These are phyloP conservation scores for Ellobium chinense DNA, from an alignment of 2,888 invertebrate species.

Conservation along the genomic window DNA sequence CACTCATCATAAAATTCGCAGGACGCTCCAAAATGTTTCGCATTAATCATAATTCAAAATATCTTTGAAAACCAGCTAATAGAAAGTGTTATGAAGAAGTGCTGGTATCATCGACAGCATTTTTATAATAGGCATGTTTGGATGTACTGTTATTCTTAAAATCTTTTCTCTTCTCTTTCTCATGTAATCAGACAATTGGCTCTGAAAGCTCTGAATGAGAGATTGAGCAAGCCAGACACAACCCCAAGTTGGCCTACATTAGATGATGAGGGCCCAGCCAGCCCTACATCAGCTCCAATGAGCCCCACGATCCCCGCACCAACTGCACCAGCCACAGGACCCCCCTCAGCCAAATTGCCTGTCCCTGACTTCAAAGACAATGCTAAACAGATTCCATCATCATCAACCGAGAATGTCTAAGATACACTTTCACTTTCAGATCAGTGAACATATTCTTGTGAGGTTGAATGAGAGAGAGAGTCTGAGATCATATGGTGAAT, in stretches of 20 bases:
- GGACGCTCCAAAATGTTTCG: no score
- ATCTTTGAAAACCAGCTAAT: no score
- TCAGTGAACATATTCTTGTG: no score
- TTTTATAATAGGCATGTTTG: no score
- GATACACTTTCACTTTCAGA: neutral
- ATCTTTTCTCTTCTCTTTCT: neutral
- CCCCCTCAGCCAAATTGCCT: constrained; percentile 26
- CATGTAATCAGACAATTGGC: constrained; percentile 90
- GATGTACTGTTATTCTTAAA: no score
- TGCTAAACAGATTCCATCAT: constrained; percentile 1
- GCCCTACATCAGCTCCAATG: constrained; percentile 34
- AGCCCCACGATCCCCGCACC: neutral
- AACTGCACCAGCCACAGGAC: neutral
- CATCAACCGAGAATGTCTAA: constrained; percentile 30
- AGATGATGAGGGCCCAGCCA: constrained; percentile 67
- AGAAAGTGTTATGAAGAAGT: no score
- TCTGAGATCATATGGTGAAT: neutral
- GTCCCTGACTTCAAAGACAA: constrained; percentile 19
- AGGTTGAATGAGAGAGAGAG: no score
- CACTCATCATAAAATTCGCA: no score
- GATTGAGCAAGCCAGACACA: constrained; percentile 81
- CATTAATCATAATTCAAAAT: no score
- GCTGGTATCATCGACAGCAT: no score
- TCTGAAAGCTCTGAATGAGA: constrained; percentile 94
- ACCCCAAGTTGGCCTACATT: constrained; percentile 73